Conservation (phyloP, 2,888 invertebrate species). For the Brachyopa scutellaris region DNA sequence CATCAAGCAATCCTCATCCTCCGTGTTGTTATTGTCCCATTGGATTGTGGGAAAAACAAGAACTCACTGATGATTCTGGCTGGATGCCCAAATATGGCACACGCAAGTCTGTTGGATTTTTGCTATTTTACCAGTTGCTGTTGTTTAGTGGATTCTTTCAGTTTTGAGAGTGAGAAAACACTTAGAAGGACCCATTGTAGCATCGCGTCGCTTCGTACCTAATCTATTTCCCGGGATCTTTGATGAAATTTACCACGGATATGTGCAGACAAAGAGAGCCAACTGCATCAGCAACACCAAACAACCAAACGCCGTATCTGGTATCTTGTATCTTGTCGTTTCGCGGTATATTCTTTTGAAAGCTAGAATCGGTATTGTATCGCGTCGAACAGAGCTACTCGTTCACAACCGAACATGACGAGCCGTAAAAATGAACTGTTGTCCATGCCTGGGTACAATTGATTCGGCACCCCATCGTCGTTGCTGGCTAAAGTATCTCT, state of each 20-base stretch:
- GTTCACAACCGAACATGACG: conserved; percentile 62
- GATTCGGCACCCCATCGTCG: conserved; percentile 61
- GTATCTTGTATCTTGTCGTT: no score
- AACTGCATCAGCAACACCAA: background rate
- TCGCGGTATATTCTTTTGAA: conserved; percentile 5
- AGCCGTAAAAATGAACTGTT: conserved; percentile 71
- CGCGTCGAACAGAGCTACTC: background rate
- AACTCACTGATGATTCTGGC: conserved; percentile 24
- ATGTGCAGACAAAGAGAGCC: conserved; percentile 16
- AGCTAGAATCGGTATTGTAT: conserved; percentile 17
- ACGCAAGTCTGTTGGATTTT: conserved; percentile 32
- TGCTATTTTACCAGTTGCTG: conserved; percentile 57
- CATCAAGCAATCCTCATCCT: conserved; percentile 41
- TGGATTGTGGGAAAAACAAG: conserved; percentile 46
- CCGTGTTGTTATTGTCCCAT: background rate
- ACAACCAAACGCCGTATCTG: conserved; percentile 4
- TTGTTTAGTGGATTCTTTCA: background rate
- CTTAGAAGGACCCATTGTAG: no score
- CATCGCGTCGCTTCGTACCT: conserved; percentile 16
- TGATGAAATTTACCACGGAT: conserved; percentile 16
- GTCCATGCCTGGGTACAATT: conserved; percentile 69
- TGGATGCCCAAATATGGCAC: conserved; percentile 59
- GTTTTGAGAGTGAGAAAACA: background rate
- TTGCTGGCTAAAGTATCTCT: conserved; percentile 36
- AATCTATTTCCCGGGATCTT: conserved; percentile 42